Conservation (phyloP, 2,888 invertebrate species). For the Chymomyza amoena region DNA sequence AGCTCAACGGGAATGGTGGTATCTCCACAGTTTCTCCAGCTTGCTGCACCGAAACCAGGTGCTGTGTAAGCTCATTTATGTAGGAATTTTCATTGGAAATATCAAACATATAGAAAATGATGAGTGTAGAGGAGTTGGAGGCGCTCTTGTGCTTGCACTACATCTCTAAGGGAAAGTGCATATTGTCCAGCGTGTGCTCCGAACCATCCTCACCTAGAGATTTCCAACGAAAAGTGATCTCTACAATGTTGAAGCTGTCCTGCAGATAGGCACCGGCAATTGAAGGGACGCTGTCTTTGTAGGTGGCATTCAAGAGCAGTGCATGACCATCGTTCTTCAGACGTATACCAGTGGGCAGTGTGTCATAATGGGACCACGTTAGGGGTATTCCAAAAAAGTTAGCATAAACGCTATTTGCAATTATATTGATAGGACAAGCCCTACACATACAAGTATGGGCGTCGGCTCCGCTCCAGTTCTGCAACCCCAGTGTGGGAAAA, state of each 20-base stretch:
- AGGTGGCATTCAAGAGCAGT: too few species aligned
- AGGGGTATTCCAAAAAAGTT: too few species aligned
- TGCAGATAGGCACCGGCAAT: constrained; percentile 79
- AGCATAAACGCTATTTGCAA: constrained; percentile 73
- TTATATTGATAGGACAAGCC: constrained; percentile 80
- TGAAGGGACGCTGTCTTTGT: too few species aligned
- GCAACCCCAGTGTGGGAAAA: too few species aligned
- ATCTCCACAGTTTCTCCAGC: constrained; percentile 74
- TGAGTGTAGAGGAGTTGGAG: too few species aligned
- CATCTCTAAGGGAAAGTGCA: too few species aligned
- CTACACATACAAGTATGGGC: too few species aligned
- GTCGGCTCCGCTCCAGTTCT: constrained; percentile 11
- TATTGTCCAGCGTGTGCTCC: constrained; percentile 40
- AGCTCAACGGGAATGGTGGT: constrained; percentile 66
- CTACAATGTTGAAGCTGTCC: constrained; percentile 79
- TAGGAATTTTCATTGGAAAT: too few species aligned
- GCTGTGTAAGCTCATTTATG: constrained; percentile 79
- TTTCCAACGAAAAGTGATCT: constrained; percentile 82
- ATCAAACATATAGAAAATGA: too few species aligned
- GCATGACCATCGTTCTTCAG: too few species aligned
- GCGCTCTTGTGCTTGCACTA: too few species aligned
- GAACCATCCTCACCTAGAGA: constrained; percentile 48
- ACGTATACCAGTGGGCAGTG: constrained; percentile 72
- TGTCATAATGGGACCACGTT: too few species aligned
- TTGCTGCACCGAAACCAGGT: constrained; percentile 77